A percentile compares a stretch with the other conserved stretches of the same genome.
Evolutionary conservation across 2,888 invertebrate species (phyloP).

Genomic region (Timandra comae): DNA sequence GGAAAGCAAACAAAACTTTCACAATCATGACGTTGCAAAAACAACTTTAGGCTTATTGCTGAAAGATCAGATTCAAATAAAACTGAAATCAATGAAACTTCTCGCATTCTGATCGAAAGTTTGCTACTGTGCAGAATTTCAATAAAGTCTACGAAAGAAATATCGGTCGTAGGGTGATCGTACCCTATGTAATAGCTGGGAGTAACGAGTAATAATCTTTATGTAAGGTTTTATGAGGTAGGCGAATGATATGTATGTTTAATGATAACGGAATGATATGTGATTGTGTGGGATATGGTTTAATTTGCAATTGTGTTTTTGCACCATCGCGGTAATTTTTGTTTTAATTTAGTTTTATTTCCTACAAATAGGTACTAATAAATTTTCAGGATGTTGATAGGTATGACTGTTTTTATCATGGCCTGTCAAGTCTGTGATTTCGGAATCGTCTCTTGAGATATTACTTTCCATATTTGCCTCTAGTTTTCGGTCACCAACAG

Average conservation of each 20-base stretch:
- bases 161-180: slow-evolving; percentile 29
- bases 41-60: slow-evolving; percentile 9
- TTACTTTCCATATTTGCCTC: too few species aligned
- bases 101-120: slow-evolving; percentile 40
- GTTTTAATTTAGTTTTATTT: too few species aligned
- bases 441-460: too few species aligned
- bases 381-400: too few species aligned
- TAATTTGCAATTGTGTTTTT: too few species aligned
- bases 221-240: slow-evolving; percentile 60
- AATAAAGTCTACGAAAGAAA: slow-evolving; percentile 62
- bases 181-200: slow-evolving; percentile 34
- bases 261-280: slow-evolving; percentile 43
- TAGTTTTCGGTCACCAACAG: too few species aligned
- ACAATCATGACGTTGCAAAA: slow-evolving; percentile 14
- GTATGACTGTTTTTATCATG: too few species aligned
- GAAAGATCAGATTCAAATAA: slow-evolving; percentile 12
- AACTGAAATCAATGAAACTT: slow-evolving; percentile 18
- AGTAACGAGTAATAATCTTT: slow-evolving; percentile 48
- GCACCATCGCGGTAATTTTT: too few species aligned
- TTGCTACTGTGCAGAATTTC: slow-evolving; percentile 59
- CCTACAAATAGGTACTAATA: too few species aligned
- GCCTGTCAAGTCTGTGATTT: too few species aligned
- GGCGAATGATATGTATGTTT: slow-evolving; percentile 62
- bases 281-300: too few species aligned
- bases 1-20: slow-evolving; percentile 16